Conservation (phyloP, 2,113 vertebrate species). For the Progne subis region DNA sequence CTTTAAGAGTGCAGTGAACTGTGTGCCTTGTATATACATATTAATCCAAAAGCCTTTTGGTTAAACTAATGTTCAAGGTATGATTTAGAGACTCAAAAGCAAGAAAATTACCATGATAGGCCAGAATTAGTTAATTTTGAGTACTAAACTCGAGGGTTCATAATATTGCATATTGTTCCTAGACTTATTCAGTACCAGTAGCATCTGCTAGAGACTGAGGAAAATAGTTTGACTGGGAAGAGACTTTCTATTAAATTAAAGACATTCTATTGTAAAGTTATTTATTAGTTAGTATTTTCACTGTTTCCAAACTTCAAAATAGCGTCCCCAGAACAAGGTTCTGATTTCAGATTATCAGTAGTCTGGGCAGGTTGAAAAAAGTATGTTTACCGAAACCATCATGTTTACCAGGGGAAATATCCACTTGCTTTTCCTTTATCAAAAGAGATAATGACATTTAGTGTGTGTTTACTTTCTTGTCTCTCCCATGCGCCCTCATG, state of each 20-base stretch:
- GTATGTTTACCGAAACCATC: not conserved
- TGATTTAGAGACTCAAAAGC: not conserved
- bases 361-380: not conserved
- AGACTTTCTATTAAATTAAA: not conserved
- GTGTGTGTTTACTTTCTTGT: not conserved
- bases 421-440: not conserved
- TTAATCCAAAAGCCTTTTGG: not conserved
- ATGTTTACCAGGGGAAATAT: not conserved
- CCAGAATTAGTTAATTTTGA: not conserved
- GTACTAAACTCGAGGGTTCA: not conserved
- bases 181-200: not conserved
- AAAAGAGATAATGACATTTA: not conserved
- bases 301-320: not conserved
- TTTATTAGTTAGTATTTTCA: not conserved
- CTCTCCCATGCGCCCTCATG: fast-evolving
- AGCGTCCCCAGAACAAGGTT: not conserved
- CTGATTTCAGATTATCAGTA: not conserved
- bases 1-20: not conserved
- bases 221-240: not conserved
- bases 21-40: not conserved
- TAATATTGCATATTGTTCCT: not conserved
- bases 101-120: not conserved
- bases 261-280: not conserved
- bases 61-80: not conserved
- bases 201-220: not conserved